Conservation (phyloP, 1,140 invertebrate species). For the Meloidogyne hapla region DNA sequence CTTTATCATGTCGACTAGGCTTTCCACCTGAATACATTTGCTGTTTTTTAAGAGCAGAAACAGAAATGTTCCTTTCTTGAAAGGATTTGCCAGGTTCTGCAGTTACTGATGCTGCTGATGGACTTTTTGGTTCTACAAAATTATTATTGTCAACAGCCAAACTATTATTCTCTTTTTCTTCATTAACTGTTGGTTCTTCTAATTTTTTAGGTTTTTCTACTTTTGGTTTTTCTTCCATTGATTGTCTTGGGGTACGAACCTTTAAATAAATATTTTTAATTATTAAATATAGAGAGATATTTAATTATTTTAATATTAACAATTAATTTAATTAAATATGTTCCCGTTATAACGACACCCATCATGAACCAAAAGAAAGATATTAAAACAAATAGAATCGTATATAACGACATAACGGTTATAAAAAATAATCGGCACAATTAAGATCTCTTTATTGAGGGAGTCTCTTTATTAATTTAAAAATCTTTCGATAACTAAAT, state of each 20-base stretch:
- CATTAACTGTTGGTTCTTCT: constrained; percentile 3
- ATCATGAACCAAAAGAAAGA: no score
- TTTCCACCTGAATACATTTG: constrained; percentile 57
- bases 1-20: constrained; percentile 56
- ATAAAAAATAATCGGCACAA: no score
- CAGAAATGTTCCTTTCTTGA: constrained; percentile 24
- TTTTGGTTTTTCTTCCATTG: constrained; percentile 29
- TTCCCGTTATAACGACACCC: no score
- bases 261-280: not conserved
- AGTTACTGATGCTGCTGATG: not conserved
- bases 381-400: no score
- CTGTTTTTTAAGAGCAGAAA: constrained; percentile 44
- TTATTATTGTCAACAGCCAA: constrained; percentile 16
- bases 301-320: no score
- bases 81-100: constrained; percentile 16
- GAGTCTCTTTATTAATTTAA: no score
- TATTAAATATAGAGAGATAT: no score
- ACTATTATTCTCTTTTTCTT: constrained; percentile 24
- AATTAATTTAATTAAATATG: no score
- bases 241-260: constrained; percentile 27
- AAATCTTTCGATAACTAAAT: no score
- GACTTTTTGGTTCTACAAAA: not conserved
- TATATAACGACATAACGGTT: no score
- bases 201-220: constrained; percentile 26
- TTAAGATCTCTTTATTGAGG: no score